phyloP scores from a whole-genome alignment of 2,888 invertebrate genomes.

The Ophion slaviceki region DNA sequence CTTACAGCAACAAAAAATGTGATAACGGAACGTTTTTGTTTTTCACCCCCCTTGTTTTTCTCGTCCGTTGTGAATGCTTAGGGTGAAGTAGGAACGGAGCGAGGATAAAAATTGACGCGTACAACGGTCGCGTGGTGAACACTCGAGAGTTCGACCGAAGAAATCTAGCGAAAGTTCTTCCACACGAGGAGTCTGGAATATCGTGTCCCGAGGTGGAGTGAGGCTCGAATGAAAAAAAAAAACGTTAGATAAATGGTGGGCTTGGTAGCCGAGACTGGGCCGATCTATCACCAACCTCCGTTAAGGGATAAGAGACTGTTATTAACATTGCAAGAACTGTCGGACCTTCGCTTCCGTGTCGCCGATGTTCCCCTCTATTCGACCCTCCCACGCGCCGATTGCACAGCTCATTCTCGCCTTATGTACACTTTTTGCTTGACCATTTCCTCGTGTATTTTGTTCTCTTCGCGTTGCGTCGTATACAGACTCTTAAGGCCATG shows the following conservation, averaged over 20 bases:
- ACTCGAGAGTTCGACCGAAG: slow-evolving; percentile 74
- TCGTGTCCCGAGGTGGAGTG: slow-evolving; percentile 72
- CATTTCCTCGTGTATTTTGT: not conserved
- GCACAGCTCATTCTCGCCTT: not conserved
- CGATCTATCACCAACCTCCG: slow-evolving; percentile 80
- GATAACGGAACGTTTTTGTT: slow-evolving; percentile 4
- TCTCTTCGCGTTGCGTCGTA: not conserved
- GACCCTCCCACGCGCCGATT: not conserved
- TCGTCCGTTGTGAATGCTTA: not conserved
- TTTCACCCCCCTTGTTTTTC: not conserved
- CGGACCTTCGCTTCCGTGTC: slow-evolving; percentile 71
- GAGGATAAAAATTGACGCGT: slow-evolving; percentile 21
- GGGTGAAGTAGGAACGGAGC: not conserved
- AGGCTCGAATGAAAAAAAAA: slow-evolving; percentile 71
- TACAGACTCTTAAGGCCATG: too few relatives aligned
- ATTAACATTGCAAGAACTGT: slow-evolving; percentile 82
- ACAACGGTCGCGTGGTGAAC: slow-evolving; percentile 74
- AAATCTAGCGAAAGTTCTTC: slow-evolving; percentile 60
- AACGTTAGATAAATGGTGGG: slow-evolving; percentile 82
- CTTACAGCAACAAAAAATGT: not conserved
- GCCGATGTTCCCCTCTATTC: slow-evolving; percentile 36
- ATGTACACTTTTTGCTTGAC: slow-evolving; percentile 41
- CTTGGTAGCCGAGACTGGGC: slow-evolving; percentile 79
- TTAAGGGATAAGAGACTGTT: slow-evolving; percentile 75
- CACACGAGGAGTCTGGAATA: not conserved